Percentiles rank a stretch among this genome's conserved stretches.
phyloP scores from a whole-genome alignment of 2,797 vertebrate genomes.

The Mus minutoides region DNA sequence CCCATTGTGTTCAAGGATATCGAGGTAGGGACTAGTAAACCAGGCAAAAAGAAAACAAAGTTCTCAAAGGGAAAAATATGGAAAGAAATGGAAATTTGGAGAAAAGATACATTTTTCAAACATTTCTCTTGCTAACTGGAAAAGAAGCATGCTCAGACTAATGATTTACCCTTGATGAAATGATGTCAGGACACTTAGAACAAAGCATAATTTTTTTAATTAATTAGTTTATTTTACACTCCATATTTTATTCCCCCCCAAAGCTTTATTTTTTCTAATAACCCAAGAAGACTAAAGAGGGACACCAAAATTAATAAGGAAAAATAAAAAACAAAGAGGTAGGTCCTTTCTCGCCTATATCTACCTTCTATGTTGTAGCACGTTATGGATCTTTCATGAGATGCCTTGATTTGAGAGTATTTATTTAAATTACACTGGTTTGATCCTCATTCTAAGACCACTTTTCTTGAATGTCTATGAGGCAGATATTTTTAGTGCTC shows the following conservation, averaged over 20 bases:
- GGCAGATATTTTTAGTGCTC: neutral
- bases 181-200: neutral
- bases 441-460: neutral
- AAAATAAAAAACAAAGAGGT: neutral
- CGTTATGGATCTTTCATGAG: neutral
- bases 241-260: too few species aligned
- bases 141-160: neutral
- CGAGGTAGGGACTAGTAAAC: neutral
- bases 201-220: neutral
- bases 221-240: too few species aligned
- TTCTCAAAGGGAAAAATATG: neutral
- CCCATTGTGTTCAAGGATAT: neutral
- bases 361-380: neutral
- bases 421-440: neutral
- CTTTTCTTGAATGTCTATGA: neutral
- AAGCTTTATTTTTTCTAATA: neutral
- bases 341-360: neutral
- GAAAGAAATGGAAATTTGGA: neutral
- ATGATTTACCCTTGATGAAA: neutral
- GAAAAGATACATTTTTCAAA: neutral
- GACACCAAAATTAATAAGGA: neutral
- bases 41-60: neutral
- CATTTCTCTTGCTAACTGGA: neutral
- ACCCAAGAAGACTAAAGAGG: neutral
- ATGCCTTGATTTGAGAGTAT: neutral